These are phyloP conservation scores for Ctenoplectra terminalis DNA, from an alignment of 1,140 invertebrate species.

Conservation along the genomic window DNA sequence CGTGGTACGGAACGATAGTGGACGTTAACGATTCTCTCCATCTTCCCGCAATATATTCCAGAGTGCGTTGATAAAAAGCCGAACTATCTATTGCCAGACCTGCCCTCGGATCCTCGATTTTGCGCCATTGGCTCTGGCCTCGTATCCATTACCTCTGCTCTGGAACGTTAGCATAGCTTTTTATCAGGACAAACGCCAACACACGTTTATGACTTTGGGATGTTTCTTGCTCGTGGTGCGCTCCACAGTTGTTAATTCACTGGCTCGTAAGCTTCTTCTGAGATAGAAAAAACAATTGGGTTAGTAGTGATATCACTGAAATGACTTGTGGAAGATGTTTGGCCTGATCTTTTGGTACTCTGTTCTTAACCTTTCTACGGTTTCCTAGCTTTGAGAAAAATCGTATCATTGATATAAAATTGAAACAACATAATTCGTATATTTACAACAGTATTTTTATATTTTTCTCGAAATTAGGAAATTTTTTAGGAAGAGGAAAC, in stretches of 20 bases:
- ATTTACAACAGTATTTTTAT: too few relatives aligned
- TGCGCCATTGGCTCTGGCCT: constrained; percentile 29
- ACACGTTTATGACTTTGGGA: constrained; percentile 31
- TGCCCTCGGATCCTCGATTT: constrained; percentile 47
- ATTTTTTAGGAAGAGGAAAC: too few relatives aligned
- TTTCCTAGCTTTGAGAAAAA: too few relatives aligned
- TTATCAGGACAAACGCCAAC: constrained; percentile 29
- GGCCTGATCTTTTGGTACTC: too few relatives aligned
- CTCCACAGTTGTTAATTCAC: background rate
- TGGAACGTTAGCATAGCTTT: constrained; percentile 33
- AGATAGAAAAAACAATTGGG: background rate
- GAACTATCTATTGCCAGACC: constrained; percentile 46
- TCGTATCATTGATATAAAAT: too few relatives aligned
- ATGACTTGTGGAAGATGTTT: background rate
- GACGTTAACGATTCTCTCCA: constrained; percentile 42
- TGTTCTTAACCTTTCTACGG: too few relatives aligned
- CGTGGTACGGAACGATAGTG: constrained; percentile 7
- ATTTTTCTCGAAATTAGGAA: too few relatives aligned
- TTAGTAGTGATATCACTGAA: background rate
- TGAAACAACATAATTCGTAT: too few relatives aligned
- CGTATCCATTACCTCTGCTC: constrained; percentile 52
- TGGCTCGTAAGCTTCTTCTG: background rate
- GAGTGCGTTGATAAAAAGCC: constrained; percentile 42
- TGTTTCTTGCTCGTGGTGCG: background rate
- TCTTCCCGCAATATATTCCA: constrained; percentile 46